These are phyloP conservation scores for Lasioglossum albipes DNA, from an alignment of 1,140 invertebrate genomes.

Conservation along the genomic window DNA sequence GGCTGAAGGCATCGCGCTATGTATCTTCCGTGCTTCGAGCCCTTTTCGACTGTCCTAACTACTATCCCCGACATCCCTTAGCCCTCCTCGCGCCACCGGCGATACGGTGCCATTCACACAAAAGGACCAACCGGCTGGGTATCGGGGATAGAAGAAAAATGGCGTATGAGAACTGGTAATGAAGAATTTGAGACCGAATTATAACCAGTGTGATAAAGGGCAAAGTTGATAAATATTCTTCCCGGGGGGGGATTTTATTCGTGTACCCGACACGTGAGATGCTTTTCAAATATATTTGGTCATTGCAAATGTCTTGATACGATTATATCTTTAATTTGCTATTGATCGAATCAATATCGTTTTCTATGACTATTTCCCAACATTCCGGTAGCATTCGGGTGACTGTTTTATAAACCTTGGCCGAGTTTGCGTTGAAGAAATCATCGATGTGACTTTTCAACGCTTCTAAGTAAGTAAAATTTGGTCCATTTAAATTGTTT, in stretches of 20 bases:
- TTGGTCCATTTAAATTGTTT: too few relatives aligned
- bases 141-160: conserved; percentile 24
- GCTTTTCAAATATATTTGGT: too few relatives aligned
- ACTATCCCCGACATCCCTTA: conserved; percentile 9
- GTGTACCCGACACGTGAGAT: too few relatives aligned
- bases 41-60: conserved; percentile 48
- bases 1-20: conserved; percentile 49
- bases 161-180: conserved; percentile 4
- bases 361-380: too few relatives aligned
- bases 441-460: too few relatives aligned
- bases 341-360: too few relatives aligned
- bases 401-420: too few relatives aligned
- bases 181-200: conserved; percentile 11
- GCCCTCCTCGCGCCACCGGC: conserved; percentile 20
- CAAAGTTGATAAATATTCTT: conserved; percentile 1
- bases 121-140: conserved; percentile 8
- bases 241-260: neutral
- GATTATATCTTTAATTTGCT: too few relatives aligned
- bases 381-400: too few relatives aligned
- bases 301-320: too few relatives aligned
- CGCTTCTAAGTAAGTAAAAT: too few relatives aligned
- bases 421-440: too few relatives aligned
- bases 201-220: neutral
- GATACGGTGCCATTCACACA: neutral
- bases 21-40: conserved; percentile 45